These are phyloP conservation scores for Sphaerophoria taeniata DNA, from an alignment of 2,888 invertebrate genomes.

Conservation along the genomic window DNA sequence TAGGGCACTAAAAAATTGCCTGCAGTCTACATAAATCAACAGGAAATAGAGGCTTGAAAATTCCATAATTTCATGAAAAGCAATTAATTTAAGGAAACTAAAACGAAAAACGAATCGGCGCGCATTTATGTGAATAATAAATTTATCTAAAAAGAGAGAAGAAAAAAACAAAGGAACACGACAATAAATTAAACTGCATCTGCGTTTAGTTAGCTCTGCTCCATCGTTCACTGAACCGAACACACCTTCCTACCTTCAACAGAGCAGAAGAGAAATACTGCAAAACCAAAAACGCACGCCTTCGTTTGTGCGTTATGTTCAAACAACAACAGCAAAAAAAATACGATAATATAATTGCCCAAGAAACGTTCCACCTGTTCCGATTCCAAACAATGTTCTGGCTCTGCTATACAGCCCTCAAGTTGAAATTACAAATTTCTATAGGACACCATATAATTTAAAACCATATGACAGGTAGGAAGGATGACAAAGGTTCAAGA, in stretches of 20 bases:
- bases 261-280: constrained; percentile 1
- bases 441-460: constrained; percentile 59
- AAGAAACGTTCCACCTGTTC: constrained; percentile 62
- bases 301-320: constrained; percentile 42
- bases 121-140: constrained; percentile 38
- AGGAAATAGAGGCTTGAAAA: constrained; percentile 13
- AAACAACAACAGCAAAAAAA: constrained; percentile 19
- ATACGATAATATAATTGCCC: constrained; percentile 35
- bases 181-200: constrained; percentile 49
- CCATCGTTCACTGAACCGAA: not conserved
- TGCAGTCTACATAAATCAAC: constrained; percentile 38
- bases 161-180: not conserved
- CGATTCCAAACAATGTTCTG: constrained; percentile 36
- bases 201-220: constrained; percentile 14
- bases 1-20: constrained; percentile 15
- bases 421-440: constrained; percentile 53
- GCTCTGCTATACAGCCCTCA: constrained; percentile 1
- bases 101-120: constrained; percentile 25
- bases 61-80: constrained; percentile 33
- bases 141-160: constrained; percentile 20
- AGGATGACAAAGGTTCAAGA: not conserved
- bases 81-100: constrained; percentile 50
- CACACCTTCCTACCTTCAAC: not conserved
- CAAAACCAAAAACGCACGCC: constrained; percentile 12
- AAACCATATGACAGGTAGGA: constrained; percentile 53